A percentile compares a stretch with the other conserved stretches of the same genome.
Conservation (phyloP, 2,113 vertebrate genomes). For the Peromyscus maniculatus region DNA sequence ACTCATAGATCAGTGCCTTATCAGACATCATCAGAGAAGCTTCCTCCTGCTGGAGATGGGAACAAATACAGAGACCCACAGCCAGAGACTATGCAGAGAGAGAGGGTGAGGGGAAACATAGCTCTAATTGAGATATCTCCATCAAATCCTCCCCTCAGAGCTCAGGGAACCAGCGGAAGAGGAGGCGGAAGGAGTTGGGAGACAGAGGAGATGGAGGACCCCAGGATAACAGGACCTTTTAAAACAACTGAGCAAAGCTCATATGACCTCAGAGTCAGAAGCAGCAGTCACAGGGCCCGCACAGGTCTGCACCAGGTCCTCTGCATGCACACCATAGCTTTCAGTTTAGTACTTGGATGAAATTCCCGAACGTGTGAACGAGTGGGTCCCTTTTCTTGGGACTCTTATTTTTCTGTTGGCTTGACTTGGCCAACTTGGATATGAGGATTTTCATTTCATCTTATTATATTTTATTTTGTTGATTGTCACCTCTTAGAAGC, state of each 20-base stretch:
- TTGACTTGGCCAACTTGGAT: not conserved
- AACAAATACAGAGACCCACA: not conserved
- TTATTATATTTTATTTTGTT: not conserved
- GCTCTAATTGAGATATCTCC: not conserved
- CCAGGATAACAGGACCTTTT: not conserved
- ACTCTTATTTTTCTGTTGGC: not conserved
- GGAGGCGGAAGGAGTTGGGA: not conserved
- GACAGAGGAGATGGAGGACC: not conserved
- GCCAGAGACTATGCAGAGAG: not conserved
- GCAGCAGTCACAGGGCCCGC: not conserved
- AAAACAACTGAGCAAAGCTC: not conserved
- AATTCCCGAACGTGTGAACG: not conserved
- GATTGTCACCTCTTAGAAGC: not conserved
- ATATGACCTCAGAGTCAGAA: not conserved
- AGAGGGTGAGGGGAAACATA: not conserved
- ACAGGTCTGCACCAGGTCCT: not conserved
- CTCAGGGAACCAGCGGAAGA: not conserved
- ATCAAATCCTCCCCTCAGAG: not conserved
- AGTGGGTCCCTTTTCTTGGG: not conserved
- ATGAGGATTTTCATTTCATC: not conserved
- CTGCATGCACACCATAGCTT: fast-evolving
- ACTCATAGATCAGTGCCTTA: not conserved
- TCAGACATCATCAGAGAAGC: not conserved
- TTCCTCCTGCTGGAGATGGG: not conserved
- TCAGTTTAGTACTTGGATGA: no score